Evolutionary conservation across 2,113 vertebrate genomes (phyloP).

Genomic region (Nipponia nippon): DNA sequence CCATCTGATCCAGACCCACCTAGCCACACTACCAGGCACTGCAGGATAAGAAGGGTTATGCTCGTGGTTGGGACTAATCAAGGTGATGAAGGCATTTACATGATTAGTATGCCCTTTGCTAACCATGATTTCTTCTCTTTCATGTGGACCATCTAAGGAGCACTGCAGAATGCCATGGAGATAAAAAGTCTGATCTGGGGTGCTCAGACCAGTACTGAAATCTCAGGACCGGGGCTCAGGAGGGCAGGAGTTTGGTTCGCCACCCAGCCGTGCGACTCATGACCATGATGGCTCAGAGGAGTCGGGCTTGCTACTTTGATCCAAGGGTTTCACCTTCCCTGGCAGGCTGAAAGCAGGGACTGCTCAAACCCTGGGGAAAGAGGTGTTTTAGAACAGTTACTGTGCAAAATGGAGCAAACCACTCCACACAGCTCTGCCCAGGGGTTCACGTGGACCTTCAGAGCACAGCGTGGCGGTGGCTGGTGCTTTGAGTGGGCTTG

Average conservation of each 20-base stretch:
- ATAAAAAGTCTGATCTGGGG: not conserved
- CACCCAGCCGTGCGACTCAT: rapidly evolving
- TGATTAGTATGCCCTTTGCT: not conserved
- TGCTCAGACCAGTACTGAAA: not conserved
- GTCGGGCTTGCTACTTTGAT: not conserved
- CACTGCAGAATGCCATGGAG: not conserved
- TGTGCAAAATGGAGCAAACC: not conserved
- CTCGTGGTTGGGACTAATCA: not conserved
- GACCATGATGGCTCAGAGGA: not conserved
- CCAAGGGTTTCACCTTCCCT: not conserved
- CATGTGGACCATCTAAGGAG: not conserved
- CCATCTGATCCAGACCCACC: not conserved
- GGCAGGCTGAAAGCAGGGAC: not conserved
- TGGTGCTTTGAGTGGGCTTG: not conserved
- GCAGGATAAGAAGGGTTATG: not conserved
- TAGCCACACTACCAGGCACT: not conserved
- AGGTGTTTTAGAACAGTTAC: not conserved
- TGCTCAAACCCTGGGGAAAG: not conserved
- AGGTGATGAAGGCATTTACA: not conserved
- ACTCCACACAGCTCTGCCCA: not conserved
- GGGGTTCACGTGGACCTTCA: not conserved
- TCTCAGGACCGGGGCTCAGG: rapidly evolving
- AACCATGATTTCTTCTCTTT: not conserved
- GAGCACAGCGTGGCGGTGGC: rapidly evolving
- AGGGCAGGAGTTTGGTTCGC: not conserved